Conservation (phyloP, 2,797 vertebrate species). For the Xyrichtys novacula region DNA sequence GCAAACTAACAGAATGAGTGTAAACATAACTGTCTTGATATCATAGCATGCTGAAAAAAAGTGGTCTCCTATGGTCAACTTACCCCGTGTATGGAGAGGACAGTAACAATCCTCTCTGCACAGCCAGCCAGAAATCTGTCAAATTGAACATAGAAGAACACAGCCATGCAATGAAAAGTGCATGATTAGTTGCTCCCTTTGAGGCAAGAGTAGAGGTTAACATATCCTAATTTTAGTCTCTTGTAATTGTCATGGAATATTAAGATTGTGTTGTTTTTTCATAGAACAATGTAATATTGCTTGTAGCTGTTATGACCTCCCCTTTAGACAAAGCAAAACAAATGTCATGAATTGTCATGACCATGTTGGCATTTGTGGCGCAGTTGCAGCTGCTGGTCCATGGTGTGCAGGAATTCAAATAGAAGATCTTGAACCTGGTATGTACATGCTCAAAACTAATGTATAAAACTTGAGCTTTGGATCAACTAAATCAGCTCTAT, state of each 20-base stretch:
- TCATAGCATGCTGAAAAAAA: too few relatives aligned
- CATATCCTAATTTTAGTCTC: background rate
- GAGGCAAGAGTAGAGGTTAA: background rate
- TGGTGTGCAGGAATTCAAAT: constrained; percentile 67
- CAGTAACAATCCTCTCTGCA: too few relatives aligned
- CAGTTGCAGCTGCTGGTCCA: constrained; percentile 78
- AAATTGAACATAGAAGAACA: background rate
- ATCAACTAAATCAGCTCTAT: background rate
- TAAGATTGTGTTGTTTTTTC: too few relatives aligned
- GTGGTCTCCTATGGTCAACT: too few relatives aligned
- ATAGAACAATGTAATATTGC: background rate
- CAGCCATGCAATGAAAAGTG: background rate
- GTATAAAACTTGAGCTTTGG: background rate
- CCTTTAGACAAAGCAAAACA: background rate
- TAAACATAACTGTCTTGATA: too few relatives aligned
- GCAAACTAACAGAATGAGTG: too few relatives aligned
- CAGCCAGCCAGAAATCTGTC: background rate
- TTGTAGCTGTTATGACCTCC: background rate
- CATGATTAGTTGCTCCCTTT: background rate
- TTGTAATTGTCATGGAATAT: too few relatives aligned
- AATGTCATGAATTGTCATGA: background rate
- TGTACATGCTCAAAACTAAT: background rate
- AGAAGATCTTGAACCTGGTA: constrained; percentile 62
- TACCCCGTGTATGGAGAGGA: too few relatives aligned
- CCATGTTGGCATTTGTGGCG: constrained; percentile 18